Base-by-base conservation (phyloP, 2,888 invertebrate species). In the Gisinianus flammeolus region DNA sequence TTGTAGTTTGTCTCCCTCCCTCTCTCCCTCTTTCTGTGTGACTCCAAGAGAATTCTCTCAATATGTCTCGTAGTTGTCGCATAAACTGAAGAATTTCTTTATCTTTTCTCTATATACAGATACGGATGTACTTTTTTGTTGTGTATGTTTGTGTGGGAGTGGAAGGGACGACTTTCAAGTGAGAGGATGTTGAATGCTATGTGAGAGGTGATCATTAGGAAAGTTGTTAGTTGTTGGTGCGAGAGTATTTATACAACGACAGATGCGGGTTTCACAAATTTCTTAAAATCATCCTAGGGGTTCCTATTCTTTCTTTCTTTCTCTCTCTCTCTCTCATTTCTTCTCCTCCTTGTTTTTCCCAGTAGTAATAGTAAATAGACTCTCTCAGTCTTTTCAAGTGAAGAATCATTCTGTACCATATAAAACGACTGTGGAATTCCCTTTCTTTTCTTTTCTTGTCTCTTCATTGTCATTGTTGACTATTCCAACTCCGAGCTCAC, bases 201-300 rank as follows among this genome's bases (percentile, higher is more conserved):
- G 62, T 0, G 54, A 54, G 62, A 62, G 62, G 56, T 22, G 62
- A 62, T 62, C 62, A 62, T 62, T 62, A 62, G 26, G 62, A 62
- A 62, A n/a, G 54, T 26, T 62, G 62, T 24, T 54, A 62, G 8
- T 62, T 44, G 44, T 62, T 62, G 62, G 62, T 62, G 62, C 16
- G 62, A 62, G 62, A 62, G 62, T 62, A 62, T 62, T 62, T 62
- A 24, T 8, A 22, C 8, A 22, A 62, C 62, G 26, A 62, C 62
- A 62, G 62, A 62, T 62, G 62, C 62, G 62, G 62, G 62, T 26
- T 62, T 26, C 22, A 22, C 62, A 26, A 62, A 62, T 62, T 62
- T 62, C 62, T 62, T 62, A 62, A 62, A 62, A 62, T 62, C 62
- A 24, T 62, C 22, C 24, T 24, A 24, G 58, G 24, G 22, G 58